Evolutionary conservation across 2,797 vertebrate genomes (phyloP), one percentile per base, ranked within the genome.

Genomic region (Molossus alvarezi): DNA sequence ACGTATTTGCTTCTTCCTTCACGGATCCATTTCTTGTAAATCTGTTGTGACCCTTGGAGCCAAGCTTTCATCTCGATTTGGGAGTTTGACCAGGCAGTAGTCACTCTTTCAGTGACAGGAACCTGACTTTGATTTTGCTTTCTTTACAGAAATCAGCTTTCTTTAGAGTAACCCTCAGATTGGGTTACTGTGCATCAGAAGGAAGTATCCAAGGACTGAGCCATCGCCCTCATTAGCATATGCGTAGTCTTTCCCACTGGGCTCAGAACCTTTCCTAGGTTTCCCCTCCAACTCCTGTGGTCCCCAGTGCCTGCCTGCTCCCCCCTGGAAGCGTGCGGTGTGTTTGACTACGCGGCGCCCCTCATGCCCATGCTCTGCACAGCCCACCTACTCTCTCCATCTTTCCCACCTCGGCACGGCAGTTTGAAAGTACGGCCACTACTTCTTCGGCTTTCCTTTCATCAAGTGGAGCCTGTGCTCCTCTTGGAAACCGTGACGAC

Each of bases 201-300:
- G 73, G 95, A 91, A 83, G 25, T 84, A 91, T 94, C 89, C 73
- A 62, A 94, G 93, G 91, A 83, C 71, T 17, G 55, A 79, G 6
- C 67, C 86, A 95, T 90, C 92, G 82, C 83, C 55, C 79, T 87
- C n/a, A 37, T 81, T 87, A 94, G 86, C 85, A 76, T 45, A 79
- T 79, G 37, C 64, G 37, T 90, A 51, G 41, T 20, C 71, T 96
- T 90, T 82, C 77, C 72, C 27, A 21, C 1, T n/a, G 27, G 79
- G 48, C 86, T 90, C 37, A 55, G 57, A 79, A 90, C 23, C 51
- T 91, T 76, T 75, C 60, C 57, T 64, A 76, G 81, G 86, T 90
- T 92, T 90, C 58, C 64, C 73, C 27, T 81, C 82, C 10, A 0
- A 23, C 25, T n/a, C 27, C 33, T 33, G 65, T 48, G 72, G 41